Percentiles rank a stretch among this genome's conserved stretches.
These are phyloP conservation scores for Acronicta aceris DNA, from an alignment of 2,888 invertebrate species.

Conservation along the genomic window DNA sequence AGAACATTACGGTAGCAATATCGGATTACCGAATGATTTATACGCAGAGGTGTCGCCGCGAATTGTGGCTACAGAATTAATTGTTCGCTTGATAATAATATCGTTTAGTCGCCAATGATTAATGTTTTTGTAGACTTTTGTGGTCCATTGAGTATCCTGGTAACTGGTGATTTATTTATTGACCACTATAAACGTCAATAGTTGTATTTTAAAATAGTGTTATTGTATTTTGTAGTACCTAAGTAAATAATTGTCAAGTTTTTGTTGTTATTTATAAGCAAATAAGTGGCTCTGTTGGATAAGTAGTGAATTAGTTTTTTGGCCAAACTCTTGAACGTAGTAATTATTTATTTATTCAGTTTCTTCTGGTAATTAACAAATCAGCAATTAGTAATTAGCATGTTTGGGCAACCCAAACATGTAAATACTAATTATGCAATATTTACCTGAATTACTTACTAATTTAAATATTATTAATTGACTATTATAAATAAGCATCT, in stretches of 20 bases:
- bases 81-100: conserved; percentile 72
- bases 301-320: too few relatives aligned
- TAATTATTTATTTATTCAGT: neutral
- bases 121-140: conserved; percentile 63
- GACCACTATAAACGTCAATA: conserved; percentile 15
- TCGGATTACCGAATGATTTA: conserved; percentile 76
- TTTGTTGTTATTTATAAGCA: neutral
- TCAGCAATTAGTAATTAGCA: too few relatives aligned
- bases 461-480: conserved; percentile 47
- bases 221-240: neutral
- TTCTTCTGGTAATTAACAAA: neutral
- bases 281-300: too few relatives aligned
- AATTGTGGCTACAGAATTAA: conserved; percentile 69
- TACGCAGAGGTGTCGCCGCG: conserved; percentile 68
- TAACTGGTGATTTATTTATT: conserved; percentile 40
- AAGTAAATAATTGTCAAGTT: neutral
- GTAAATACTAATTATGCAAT: conserved; percentile 1
- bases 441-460: conserved; percentile 7
- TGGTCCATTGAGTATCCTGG: conserved; percentile 37
- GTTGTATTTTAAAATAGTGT: conserved; percentile 24
- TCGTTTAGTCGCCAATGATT: conserved; percentile 65
- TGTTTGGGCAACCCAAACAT: neutral
- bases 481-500: conserved; percentile 37
- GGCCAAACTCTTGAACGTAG: neutral
- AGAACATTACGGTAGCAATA: conserved; percentile 65